These are phyloP conservation scores for Sarcophaga carnaria DNA, from an alignment of 2,888 invertebrate genomes.

Conservation along the genomic window DNA sequence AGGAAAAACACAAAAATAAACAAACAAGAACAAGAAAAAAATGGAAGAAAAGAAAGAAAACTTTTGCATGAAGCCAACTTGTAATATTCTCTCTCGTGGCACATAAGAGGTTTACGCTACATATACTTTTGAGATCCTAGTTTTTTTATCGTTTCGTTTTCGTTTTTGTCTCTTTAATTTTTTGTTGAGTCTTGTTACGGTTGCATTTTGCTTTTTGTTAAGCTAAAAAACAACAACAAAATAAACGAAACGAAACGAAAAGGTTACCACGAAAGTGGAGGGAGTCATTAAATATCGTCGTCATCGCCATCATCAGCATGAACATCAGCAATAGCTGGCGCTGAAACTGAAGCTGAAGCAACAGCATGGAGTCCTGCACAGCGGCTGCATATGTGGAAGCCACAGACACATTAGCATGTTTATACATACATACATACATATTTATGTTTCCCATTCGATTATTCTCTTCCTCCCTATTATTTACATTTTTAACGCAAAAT, in stretches of 20 bases:
- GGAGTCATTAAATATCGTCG: constrained; percentile 51
- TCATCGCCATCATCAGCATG: constrained; percentile 26
- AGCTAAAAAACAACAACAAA: not conserved
- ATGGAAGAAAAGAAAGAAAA: constrained; percentile 14
- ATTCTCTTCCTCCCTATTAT: not conserved
- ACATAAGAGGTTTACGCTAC: constrained; percentile 55
- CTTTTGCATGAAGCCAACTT: constrained; percentile 49
- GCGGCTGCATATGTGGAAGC: constrained; percentile 28
- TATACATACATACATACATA: not conserved
- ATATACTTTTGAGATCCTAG: not conserved
- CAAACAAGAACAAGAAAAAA: constrained; percentile 4
- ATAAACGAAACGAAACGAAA: not conserved
- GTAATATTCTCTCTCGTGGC: constrained; percentile 48
- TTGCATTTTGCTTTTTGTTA: not conserved
- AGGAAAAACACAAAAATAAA: not conserved
- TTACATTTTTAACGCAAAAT: constrained; percentile 24
- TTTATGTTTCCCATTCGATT: not conserved
- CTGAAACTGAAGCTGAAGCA: not conserved
- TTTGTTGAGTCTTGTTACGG: no score
- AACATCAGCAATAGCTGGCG: not conserved
- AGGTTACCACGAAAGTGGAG: constrained; percentile 36
- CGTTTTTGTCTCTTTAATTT: not conserved
- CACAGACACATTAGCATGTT: constrained; percentile 34
- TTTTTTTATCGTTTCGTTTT: not conserved
- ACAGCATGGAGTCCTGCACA: constrained; percentile 15